Conservation (phyloP, 2,888 invertebrate genomes). For the Hipparchia sbordonii region DNA sequence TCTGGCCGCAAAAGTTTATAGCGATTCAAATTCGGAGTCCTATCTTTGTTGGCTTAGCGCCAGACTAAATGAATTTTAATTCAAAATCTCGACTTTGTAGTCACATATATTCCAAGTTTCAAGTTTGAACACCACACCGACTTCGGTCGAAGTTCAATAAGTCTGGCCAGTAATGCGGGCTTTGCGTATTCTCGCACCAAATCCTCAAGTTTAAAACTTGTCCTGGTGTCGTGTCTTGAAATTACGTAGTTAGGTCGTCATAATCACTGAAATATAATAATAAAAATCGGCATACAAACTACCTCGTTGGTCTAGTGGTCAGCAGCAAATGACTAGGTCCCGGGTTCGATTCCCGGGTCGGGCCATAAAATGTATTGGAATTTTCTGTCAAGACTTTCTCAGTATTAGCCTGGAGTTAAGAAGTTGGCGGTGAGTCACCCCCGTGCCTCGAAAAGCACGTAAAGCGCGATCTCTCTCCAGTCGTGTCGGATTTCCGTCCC, state of each 20-base stretch:
- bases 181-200: constrained; percentile 36
- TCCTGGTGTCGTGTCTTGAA: constrained; percentile 14
- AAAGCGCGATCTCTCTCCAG: no score
- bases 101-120: constrained; percentile 37
- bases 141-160: constrained; percentile 40
- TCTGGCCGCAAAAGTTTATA: constrained; percentile 34
- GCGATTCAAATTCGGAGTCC: constrained; percentile 34
- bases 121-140: constrained; percentile 29
- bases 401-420: no score
- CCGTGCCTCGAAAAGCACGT: no score
- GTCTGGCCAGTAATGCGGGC: constrained; percentile 32
- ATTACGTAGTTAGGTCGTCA: background rate
- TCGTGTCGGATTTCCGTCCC: no score
- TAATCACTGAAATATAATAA: background rate
- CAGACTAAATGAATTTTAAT: constrained; percentile 43
- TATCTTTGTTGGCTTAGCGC: constrained; percentile 38
- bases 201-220: constrained; percentile 33
- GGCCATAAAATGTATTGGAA: no score
- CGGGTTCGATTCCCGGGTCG: no score
- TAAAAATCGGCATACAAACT: no score
- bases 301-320: no score
- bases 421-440: no score
- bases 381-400: no score
- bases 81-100: constrained; percentile 38
- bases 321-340: no score